Evolutionary conservation across 2,888 invertebrate genomes (phyloP), one percentile per base, ranked within the genome.

Genomic region (Eurytoma californica): DNA sequence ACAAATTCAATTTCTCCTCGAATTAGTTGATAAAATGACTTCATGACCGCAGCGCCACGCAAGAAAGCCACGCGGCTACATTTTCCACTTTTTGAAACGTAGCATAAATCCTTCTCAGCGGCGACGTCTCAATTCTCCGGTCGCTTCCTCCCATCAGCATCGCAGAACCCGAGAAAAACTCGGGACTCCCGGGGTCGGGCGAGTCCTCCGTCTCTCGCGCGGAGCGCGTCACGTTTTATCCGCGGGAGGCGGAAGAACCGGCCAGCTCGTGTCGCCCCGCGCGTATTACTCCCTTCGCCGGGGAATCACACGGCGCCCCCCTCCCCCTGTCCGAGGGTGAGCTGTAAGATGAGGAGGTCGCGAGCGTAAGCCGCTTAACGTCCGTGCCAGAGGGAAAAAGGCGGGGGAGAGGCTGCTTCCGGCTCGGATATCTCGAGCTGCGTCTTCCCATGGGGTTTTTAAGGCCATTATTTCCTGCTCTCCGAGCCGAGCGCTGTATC

Each of bases 401-500:
- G 66, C 66, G 53, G 12, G 3, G 28, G 28, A 51, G 28, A 53
- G n/a, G 28, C 14, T 16, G 12, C 30, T 30, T 30, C 30, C 9
- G 39, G 5, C 39, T 14, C 60, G 66, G 66, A 66, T 66, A 66
- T 66, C 66, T 66, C 66, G 51, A 14, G 47, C 20, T 53, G 49
- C 24, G 28, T 18, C 65, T 3, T 77, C 67, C 72, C 67, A 20
- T 28, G 72, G 53, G 72, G 18, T 65, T 60, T 67, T 72, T 49
- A 28, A 72, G 66, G 66, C 77, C 77, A 72, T 77, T 77, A 77
- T 67, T 77, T 72, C 66, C 49, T 63, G 51, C 66, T 24, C 53
- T 39, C 39, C 24, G 24, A 24, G 16, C 47, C 58, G 49, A 51
- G 16, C 70, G n/a, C 24, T 5, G n/a, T 24, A 47, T 57, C 65